A percentile compares a stretch with the other conserved stretches of the same genome.
phyloP scores from a whole-genome alignment of 2,113 vertebrate species.

The Limnothrissa miodon region DNA sequence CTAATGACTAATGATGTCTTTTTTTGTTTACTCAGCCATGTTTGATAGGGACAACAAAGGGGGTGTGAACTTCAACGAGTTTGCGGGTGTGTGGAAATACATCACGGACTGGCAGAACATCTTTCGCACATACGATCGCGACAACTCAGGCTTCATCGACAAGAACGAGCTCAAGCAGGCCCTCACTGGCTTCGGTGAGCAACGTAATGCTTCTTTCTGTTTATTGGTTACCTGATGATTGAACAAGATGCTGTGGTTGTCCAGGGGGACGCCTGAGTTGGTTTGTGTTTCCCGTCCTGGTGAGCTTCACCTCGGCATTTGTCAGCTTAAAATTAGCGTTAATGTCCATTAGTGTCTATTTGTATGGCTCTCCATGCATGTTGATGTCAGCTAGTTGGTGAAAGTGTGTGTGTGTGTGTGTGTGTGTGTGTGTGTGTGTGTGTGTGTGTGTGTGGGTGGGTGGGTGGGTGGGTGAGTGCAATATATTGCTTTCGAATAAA shows the following conservation, averaged over 20 bases:
- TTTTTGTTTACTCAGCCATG: conserved; percentile 80
- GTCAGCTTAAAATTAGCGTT: not conserved
- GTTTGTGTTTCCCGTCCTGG: not conserved
- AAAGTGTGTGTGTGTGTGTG: not conserved
- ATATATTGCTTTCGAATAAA: not conserved
- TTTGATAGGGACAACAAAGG: conserved; percentile 98
- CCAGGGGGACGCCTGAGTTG: not conserved
- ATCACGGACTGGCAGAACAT: conserved; percentile 99
- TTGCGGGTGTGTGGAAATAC: conserved; percentile 97
- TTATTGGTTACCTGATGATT: conserved; percentile 30
- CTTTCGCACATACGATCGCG: conserved; percentile 94
- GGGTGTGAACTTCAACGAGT: conserved; percentile 96
- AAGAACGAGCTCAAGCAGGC: conserved; percentile 96
- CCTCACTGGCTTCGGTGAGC: conserved; percentile 95
- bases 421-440: not conserved
- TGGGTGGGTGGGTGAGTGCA: not conserved
- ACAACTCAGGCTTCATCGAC: conserved; percentile 98
- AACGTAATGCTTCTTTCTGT: conserved; percentile 50
- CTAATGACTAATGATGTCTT: not conserved
- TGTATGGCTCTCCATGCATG: not conserved
- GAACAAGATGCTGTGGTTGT: not conserved
- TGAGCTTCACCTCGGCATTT: not conserved
- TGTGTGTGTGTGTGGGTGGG: not conserved
- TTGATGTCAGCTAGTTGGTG: not conserved
- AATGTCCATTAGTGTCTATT: not conserved